Evolutionary conservation across 2,797 vertebrate genomes (phyloP).

Genomic region (Dromococcyx pavoninus): DNA sequence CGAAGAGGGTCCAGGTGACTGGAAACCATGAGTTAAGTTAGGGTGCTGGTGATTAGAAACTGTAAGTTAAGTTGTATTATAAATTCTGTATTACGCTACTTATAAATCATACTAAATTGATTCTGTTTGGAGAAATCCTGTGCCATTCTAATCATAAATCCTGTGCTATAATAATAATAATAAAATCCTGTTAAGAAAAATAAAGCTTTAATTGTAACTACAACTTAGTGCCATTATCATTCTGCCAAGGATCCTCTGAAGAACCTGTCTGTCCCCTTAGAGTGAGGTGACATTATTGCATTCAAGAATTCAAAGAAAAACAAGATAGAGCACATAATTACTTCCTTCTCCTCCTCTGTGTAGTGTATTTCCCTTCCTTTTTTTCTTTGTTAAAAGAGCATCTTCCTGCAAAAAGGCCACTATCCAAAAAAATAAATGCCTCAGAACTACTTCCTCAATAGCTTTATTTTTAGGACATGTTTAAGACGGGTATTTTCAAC

Average conservation of each 20-base stretch:
- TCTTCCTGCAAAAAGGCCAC: neutral
- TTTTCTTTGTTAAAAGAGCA: neutral
- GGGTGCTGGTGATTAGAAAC: neutral
- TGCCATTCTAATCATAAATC: too few species aligned
- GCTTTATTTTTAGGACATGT: neutral
- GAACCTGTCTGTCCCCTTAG: too few species aligned
- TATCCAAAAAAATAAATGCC: neutral
- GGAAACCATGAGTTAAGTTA: neutral
- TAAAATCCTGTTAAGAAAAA: too few species aligned
- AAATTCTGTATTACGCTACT: neutral
- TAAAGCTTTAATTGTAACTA: too few species aligned
- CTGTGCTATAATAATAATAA: too few species aligned
- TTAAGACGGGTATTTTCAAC: neutral
- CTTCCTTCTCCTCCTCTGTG: neutral
- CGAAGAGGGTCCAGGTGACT: neutral
- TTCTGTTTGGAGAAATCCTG: neutral
- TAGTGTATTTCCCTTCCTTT: neutral
- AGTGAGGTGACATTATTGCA: neutral
- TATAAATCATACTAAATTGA: neutral
- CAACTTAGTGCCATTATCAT: too few species aligned
- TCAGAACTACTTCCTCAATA: neutral
- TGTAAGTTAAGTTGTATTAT: neutral
- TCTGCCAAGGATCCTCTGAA: too few species aligned
- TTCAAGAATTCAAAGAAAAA: neutral
- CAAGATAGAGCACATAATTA: neutral